Base-by-base conservation (phyloP, 2,797 vertebrate species). In the Champsocephalus gunnari region DNA sequence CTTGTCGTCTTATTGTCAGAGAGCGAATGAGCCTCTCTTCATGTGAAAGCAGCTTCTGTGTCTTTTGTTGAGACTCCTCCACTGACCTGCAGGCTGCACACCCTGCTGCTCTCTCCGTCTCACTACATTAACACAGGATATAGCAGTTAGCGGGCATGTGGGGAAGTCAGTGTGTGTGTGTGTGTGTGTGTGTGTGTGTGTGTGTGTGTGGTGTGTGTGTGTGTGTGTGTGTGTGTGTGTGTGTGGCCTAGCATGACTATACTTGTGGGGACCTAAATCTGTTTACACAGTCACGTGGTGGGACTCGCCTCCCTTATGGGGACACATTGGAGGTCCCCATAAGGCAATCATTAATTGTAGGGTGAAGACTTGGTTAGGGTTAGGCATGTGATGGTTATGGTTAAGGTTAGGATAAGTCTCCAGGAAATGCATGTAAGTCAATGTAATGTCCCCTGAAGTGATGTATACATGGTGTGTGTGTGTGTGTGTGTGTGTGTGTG, bases 71-170 rank as follows among this genome's bases (percentile, higher is more conserved):
- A 68, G 38, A 68, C 17, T 32, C 10, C 17, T 65, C 19, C 71
- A 34, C 43, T 38, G 70, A 73, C 63, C 66, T 62, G 49, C 56
- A 53, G 21, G 41, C 76, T 66, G 54, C 66, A 71, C 76, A 80
- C 57, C 77, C 66, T 66, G 49, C 77, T 58, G 65, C 58, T 83
- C 65, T 9, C 49, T 76, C 65, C 75, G 83, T 79, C 75, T 75
- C 79, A 66, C 38, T 65, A 74, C 72, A 79, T 79, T 63, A 74
- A 71, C 64, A 57, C 34, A 0, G 56, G 21, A 32, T 59, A 77
- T 65, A 51, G 48, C 43, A 5, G 17, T 48, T 21, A 62, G 41
- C 38, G 1, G 41, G 54, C 44, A 50, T 53, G 44, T 21, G 43
- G 69, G 85, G 66, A 62, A 58, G 45, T 44, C 54, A 73, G 53